These are phyloP conservation scores for Erpobdella octoculata DNA, from an alignment of 2,888 invertebrate genomes.

Conservation along the genomic window DNA sequence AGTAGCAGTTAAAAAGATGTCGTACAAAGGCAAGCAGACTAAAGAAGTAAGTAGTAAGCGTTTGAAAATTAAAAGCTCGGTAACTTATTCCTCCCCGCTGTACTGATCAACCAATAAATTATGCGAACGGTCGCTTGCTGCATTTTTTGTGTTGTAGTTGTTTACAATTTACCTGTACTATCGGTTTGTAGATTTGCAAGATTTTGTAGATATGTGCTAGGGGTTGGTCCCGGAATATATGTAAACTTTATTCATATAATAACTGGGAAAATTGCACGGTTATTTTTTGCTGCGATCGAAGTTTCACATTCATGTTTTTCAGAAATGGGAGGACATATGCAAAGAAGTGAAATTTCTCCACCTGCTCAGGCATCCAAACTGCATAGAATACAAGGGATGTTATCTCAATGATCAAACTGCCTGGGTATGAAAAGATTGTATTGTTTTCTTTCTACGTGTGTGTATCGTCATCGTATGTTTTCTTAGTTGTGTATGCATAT, in stretches of 20 bases:
- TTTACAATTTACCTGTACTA: not conserved
- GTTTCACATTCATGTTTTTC: slow-evolving; percentile 52
- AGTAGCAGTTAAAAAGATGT: slow-evolving; percentile 99
- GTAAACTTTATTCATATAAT: too few species aligned
- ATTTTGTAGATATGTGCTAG: too few species aligned
- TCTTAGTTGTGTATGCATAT: not conserved
- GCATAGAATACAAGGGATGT: slow-evolving; percentile 96
- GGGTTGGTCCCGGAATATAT: too few species aligned
- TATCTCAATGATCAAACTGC: slow-evolving; percentile 61
- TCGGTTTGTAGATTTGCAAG: not conserved
- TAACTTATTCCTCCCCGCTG: too few species aligned
- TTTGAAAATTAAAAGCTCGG: too few species aligned
- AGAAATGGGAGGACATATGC: slow-evolving; percentile 99
- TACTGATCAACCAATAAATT: too few species aligned
- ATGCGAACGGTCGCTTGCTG: too few species aligned
- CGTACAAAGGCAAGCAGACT: slow-evolving; percentile 86
- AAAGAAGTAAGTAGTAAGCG: slow-evolving; percentile 49
- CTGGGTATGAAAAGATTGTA: slow-evolving; percentile 20
- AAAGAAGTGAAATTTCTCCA: slow-evolving; percentile 95
- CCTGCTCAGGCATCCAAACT: slow-evolving; percentile 88
- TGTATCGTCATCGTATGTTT: too few species aligned
- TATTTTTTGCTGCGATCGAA: too few species aligned
- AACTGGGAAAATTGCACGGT: too few species aligned
- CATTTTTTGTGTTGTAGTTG: not conserved
- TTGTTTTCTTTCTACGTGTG: too few species aligned